phyloP scores from a whole-genome alignment of 1,140 invertebrate species.

The Euwallacea similis region DNA sequence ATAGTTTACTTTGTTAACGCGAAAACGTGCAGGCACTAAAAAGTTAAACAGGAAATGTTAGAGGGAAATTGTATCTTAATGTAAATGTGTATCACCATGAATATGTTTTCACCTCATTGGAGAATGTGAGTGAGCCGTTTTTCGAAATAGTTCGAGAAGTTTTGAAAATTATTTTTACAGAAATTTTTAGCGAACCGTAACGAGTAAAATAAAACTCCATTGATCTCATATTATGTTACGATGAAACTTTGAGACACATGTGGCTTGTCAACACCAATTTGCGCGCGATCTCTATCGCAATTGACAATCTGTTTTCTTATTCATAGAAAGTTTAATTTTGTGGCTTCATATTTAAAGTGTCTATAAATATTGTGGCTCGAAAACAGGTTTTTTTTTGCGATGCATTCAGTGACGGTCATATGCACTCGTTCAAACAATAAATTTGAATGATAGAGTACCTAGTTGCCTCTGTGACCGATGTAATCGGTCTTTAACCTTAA shows the following conservation, averaged over 20 bases:
- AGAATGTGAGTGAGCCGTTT: too few species aligned
- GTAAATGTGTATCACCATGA: too few species aligned
- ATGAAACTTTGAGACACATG: too few species aligned
- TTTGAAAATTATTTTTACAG: too few species aligned
- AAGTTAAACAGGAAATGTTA: slow-evolving; percentile 12
- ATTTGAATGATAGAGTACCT: slow-evolving; percentile 13
- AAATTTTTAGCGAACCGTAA: too few species aligned
- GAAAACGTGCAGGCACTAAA: not conserved
- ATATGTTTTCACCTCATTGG: too few species aligned
- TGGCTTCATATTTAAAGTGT: not conserved
- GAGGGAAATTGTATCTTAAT: too few species aligned
- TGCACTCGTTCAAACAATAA: slow-evolving; percentile 18
- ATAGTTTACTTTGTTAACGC: not conserved
- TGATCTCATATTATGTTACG: too few species aligned
- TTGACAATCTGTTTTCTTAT: not conserved
- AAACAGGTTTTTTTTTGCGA: not conserved
- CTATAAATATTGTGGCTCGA: not conserved
- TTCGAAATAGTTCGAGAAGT: too few species aligned
- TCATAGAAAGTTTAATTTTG: not conserved
- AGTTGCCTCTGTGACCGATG: not conserved
- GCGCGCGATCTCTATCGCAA: not conserved
- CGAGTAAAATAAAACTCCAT: too few species aligned
- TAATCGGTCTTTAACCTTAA: slow-evolving; percentile 38
- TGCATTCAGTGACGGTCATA: not conserved
- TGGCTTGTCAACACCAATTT: too few species aligned